phyloP scores from a whole-genome alignment of 2,888 invertebrate genomes.

The Plebejus anna region DNA sequence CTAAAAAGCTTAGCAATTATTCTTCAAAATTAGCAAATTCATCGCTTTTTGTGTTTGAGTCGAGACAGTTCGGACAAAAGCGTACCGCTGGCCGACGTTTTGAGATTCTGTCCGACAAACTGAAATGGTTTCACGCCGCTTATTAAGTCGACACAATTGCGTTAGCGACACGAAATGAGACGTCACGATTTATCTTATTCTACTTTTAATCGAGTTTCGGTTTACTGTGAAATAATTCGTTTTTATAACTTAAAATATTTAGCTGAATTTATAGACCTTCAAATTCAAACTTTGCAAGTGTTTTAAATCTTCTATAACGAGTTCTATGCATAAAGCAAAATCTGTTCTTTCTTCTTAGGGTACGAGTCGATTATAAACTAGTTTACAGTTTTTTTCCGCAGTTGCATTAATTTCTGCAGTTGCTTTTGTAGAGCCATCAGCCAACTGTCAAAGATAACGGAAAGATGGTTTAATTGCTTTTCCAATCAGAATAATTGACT shows the following conservation, averaged over 20 bases:
- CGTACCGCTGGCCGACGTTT: constrained; percentile 50
- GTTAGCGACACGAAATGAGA: constrained; percentile 14
- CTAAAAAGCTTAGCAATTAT: not conserved
- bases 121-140: constrained; percentile 59
- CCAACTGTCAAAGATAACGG: not conserved
- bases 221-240: not conserved
- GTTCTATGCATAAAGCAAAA: no score
- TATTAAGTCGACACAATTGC: constrained; percentile 24
- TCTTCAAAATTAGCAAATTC: constrained; percentile 4
- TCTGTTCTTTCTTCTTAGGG: no score
- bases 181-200: not conserved
- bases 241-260: not conserved
- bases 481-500: constrained; percentile 11
- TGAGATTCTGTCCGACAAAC: constrained; percentile 66
- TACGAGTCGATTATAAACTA: no score
- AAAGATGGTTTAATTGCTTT: not conserved
- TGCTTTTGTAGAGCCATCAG: not conserved
- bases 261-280: no score
- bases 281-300: no score
- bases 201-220: not conserved
- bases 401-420: not conserved
- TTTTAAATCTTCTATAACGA: no score
- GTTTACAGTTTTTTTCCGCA: no score
- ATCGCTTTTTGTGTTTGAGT: not conserved
- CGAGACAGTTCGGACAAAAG: constrained; percentile 44